Percentiles rank a stretch among this genome's conserved stretches.
These are phyloP conservation scores for Asbolus verrucosus DNA, from an alignment of 1,140 invertebrate genomes.

Conservation along the genomic window DNA sequence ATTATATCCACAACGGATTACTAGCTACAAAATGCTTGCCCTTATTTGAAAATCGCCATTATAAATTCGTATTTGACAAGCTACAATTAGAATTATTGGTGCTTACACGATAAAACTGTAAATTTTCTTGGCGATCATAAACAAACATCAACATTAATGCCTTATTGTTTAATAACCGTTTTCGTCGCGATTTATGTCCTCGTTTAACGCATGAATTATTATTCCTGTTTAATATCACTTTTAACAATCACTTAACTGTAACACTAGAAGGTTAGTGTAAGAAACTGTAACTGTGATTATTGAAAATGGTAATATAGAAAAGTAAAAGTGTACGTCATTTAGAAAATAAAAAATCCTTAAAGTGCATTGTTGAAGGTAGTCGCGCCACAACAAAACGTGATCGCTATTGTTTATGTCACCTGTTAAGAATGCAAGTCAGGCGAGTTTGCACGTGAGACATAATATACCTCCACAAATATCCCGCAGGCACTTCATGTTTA, in stretches of 20 bases:
- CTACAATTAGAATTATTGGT: neutral
- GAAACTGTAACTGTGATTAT: neutral
- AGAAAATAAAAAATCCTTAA: slow-evolving; percentile 16
- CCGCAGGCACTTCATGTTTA: slow-evolving; percentile 9
- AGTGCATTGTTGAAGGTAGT: slow-evolving; percentile 34
- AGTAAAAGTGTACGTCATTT: slow-evolving; percentile 31
- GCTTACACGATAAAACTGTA: neutral
- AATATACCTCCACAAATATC: neutral
- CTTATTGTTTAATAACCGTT: slow-evolving; percentile 33
- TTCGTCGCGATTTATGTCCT: slow-evolving; percentile 34
- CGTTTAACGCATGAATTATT: slow-evolving; percentile 20
- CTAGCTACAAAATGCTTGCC: neutral
- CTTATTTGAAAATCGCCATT: neutral
- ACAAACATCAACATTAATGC: neutral
- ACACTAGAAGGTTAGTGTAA: slow-evolving; percentile 12
- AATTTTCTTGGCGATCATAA: slow-evolving; percentile 1
- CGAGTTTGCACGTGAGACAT: slow-evolving; percentile 48
- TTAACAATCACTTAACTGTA: slow-evolving; percentile 19
- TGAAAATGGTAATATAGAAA: slow-evolving; percentile 14
- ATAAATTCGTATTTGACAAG: neutral
- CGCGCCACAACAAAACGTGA: slow-evolving; percentile 49
- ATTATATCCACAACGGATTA: neutral
- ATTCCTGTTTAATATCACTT: slow-evolving; percentile 14
- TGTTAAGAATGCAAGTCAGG: slow-evolving; percentile 53
- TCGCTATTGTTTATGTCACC: slow-evolving; percentile 51